Evolutionary conservation across 2,888 invertebrate species (phyloP), one percentile per base, ranked within the genome.

Genomic region (Volucella bombylans): DNA sequence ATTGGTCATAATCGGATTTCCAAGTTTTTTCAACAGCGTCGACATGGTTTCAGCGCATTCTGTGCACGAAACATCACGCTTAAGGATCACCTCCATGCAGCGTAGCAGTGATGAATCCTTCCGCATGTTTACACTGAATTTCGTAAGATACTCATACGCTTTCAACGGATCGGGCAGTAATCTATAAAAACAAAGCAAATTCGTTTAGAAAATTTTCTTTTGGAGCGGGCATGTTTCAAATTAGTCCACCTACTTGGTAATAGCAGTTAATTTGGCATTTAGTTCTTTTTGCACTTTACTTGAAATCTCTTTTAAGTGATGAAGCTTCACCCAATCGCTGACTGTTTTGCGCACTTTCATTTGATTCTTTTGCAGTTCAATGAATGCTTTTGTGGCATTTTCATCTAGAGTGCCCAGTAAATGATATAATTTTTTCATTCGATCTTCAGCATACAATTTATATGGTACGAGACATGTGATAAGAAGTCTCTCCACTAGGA

Each of bases 401-500:
- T 98, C 97, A 90, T 99, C 99, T 43, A 99, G 96, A 55, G 98
- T 98, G 8, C 97, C 97, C 90, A 98, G 94, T 49, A 99, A 92
- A 90, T 97, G 97, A 90, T 97, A 97, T 31, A 99, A 92, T 89
- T 96, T 96, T 91, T 97, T 97, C 98, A 99, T 99, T 83, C 98
- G 94, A 80, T 97, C 96, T 23, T 95, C 94, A 0, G 98, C 94
- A 0, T 96, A 94, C 76, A 98, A 92, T 86, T 97, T 97, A 91
- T 98, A 99, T 0, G 99, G 99, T 59, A 99, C 98, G 72, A 99
- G 93, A 79, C 97, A 98, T 9, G 98, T 98, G 90, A 99, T 98
- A 52, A 99, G 91, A 39, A 99, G 93, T 87, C 98, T 93, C 91
- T 99, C 99, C 1, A 99, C 98, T 69, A 99, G 91, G 67, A 99